Evolutionary conservation across 2,113 vertebrate genomes (phyloP), one percentile per base, ranked within the genome.

Genomic region (Dicrurus megarhynchus): DNA sequence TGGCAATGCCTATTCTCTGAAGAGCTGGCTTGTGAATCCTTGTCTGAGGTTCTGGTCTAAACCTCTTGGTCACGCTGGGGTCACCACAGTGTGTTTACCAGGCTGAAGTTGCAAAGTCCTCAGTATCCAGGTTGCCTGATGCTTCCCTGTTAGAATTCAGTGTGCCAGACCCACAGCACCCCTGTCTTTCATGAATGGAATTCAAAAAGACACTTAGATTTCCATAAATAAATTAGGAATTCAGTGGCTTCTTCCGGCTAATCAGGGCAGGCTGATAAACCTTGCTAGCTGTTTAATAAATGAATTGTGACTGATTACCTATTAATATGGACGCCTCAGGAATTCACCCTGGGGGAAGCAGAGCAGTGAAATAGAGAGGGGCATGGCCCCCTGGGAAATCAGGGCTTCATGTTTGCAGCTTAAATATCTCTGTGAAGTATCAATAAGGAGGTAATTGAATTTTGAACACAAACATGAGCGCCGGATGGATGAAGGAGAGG

Each of bases 381-480:
- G 98, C 98, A 98, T 98, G 98, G 98, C 98, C 99, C 98, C 99
- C 89, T 98, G 99, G 99, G 99, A 99, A 99, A 99, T 99, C 99
- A 99, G 97, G 98, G 98, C 99, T 98, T 99, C 98, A 98, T 99
- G 99, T 99, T 99, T 99, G 99, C 99, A 99, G 99, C 99, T 99
- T 99, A 99, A 99, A 99, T 99, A 99, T 99, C 99, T 99, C 99
- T 99, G 99, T 99, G 99, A 99, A 99, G 99, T 99, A 99, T 99
- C 99, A 99, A 99, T 99, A 99, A 99, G 99, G 98, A 99, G 99
- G 99, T 99, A 99, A 99, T 99, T 99, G 99, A 99, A 99, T 99
- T 99, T 99, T 99, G 99, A 99, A 99, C 99, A 99, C 99, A 99
- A 99, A 99, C 99, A 99, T 99, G 99, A 99, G 99, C 97, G 98